phyloP scores from a whole-genome alignment of 2,888 invertebrate genomes.

The Frankliniella fusca region DNA sequence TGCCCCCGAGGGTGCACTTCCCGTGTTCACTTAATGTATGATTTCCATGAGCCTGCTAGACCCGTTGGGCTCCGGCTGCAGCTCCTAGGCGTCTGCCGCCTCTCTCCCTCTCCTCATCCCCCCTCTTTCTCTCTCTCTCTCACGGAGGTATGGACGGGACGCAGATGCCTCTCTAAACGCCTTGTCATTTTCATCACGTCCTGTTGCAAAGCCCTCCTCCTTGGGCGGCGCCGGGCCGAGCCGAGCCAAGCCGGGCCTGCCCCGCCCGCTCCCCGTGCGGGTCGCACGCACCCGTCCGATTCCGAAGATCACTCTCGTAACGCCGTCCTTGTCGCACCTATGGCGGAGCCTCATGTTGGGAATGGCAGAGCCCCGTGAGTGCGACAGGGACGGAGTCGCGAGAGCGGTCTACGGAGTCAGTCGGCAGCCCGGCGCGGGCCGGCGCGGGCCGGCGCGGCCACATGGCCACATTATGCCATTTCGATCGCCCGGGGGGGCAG shows the following conservation, averaged over 20 bases:
- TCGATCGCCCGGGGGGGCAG: too few species aligned
- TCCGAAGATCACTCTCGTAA: too few species aligned
- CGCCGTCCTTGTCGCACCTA: too few species aligned
- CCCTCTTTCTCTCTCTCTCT: background rate
- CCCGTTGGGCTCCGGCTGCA: background rate
- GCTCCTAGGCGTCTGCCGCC: background rate
- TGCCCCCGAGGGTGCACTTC: background rate
- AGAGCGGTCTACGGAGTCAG: too few species aligned
- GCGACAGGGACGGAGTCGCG: too few species aligned
- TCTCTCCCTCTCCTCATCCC: background rate
- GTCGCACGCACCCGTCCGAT: too few species aligned
- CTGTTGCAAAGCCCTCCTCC: background rate
- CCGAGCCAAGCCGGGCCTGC: background rate
- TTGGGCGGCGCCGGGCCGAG: too few species aligned
- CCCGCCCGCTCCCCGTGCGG: background rate
- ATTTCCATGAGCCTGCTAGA: background rate
- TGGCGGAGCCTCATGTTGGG: too few species aligned
- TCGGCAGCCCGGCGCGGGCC: background rate
- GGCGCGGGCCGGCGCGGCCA: background rate
- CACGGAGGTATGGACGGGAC: background rate
- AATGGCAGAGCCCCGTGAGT: too few species aligned
- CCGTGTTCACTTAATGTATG: constrained; percentile 26
- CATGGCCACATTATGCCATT: too few species aligned
- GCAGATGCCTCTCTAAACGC: background rate
- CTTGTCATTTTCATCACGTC: background rate